These are phyloP conservation scores for Elegia similella DNA, from an alignment of 2,888 invertebrate genomes.

Conservation along the genomic window DNA sequence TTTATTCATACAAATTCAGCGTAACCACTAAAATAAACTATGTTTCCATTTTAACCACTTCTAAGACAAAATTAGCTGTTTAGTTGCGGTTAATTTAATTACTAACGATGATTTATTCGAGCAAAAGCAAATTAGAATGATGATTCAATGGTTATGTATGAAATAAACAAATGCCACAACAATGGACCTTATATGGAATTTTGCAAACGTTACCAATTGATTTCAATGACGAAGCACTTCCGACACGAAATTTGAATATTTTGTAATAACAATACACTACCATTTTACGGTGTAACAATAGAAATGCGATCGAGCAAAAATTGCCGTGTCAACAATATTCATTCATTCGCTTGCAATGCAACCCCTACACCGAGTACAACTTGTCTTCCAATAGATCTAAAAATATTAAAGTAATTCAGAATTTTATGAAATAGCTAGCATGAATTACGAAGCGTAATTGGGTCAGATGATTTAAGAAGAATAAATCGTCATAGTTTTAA, in stretches of 20 bases:
- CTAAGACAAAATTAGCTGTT: constrained; percentile 2
- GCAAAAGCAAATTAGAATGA: not conserved
- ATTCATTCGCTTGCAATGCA: constrained; percentile 38
- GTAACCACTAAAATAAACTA: constrained; percentile 16
- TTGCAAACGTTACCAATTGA: constrained; percentile 39
- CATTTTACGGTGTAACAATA: constrained; percentile 43
- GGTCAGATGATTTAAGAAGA: constrained; percentile 30
- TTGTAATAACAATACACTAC: constrained; percentile 29
- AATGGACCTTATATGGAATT: constrained; percentile 17
- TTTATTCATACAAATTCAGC: constrained; percentile 20
- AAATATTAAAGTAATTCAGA: not conserved
- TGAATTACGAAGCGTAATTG: not conserved
- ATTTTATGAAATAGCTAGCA: not conserved
- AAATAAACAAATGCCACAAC: constrained; percentile 32
- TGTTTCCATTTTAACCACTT: constrained; percentile 5
- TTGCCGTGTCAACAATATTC: constrained; percentile 45
- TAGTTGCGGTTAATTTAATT: constrained; percentile 14
- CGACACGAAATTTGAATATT: constrained; percentile 33
- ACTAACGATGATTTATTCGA: constrained; percentile 21
- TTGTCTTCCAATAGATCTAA: not conserved
- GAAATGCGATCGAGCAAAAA: constrained; percentile 41
- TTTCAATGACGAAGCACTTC: constrained; percentile 45
- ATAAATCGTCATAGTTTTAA: constrained; percentile 48
- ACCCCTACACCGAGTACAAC: constrained; percentile 35
- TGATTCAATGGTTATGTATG: not conserved